phyloP scores from a whole-genome alignment of 2,797 vertebrate species.

The Coilia nasus region DNA sequence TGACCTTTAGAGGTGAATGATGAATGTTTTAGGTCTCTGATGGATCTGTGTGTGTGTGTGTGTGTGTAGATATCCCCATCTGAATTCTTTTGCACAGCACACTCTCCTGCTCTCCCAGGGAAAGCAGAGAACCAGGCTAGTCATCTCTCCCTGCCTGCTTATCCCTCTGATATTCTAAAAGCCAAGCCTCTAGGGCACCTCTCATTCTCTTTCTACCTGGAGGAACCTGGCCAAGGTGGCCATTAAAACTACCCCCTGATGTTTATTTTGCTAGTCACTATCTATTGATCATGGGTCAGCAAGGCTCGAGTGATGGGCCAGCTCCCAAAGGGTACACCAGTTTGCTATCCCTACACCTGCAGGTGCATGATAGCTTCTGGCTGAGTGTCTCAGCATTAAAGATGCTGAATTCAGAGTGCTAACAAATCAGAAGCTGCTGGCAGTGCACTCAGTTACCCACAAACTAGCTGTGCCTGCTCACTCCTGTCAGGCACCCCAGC shows the following conservation, averaged over 20 bases:
- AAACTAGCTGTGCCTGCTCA: not conserved
- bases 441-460: not conserved
- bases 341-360: not conserved
- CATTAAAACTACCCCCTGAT: conserved; percentile 6
- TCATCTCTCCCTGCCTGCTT: not conserved
- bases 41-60: not conserved
- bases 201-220: not conserved
- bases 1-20: conserved; percentile 16
- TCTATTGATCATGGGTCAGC: not conserved
- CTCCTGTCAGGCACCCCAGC: not conserved
- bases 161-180: not conserved
- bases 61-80: not conserved
- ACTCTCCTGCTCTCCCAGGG: not conserved
- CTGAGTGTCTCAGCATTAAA: not conserved
- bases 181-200: not conserved
- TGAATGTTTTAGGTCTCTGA: not conserved
- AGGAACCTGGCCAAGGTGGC: conserved; percentile 10
- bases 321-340: not conserved
- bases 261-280: not conserved
- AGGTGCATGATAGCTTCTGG: not conserved
- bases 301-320: not conserved
- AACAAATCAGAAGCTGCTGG: too few relatives aligned
- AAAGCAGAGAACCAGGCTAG: not conserved
- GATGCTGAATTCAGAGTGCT: not conserved
- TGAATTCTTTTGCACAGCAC: not conserved